Evolutionary conservation across 2,113 vertebrate species (phyloP), one percentile per base, ranked within the genome.

Genomic region (Phaethon lepturus): DNA sequence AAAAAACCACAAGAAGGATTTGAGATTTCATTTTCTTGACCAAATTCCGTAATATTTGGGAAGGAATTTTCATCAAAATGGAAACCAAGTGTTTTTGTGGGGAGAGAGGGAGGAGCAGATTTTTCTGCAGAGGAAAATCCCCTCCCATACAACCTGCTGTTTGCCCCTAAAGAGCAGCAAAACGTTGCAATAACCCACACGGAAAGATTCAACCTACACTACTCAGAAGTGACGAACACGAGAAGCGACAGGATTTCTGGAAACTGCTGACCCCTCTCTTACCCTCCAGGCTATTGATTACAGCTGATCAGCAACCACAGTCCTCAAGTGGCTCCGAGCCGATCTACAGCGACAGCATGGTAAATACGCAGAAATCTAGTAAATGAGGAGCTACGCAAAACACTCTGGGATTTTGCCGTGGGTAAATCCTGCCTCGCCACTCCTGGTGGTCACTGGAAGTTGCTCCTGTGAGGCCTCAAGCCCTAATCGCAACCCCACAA

Each of bases 251-350:
- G 22, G 42, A 66, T 29, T 67, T 73, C 42, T 72, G 59, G 71
- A 73, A 92, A 49, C 31, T 0, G 1, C 52, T 62, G 71, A 73
- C 35, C 59, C 52, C 31, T 55, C 63, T 75, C 63, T 53, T 42
- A 31, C 62, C 69, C 64, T 86, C 10, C 40, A 73, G 64, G 75
- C 47, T 89, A 86, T 13, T 49, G 79, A 89, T 58, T 64, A 84
- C 55, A 75, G 62, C n/a, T 0, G 5, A 42, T 44, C 69, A 64
- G 58, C 38, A 47, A 74, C 67, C 1, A 0, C 0, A 3, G 53
- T 88, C 55, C 58, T 75, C 55, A 58, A 29, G 52, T 3, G 0
- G 33, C 50, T 71, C 63, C 1, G 5, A 81, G 69, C 9, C 2
- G 2, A 83, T 55, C 47, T 10, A 9, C 16, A 38, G 60, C 3